These are phyloP conservation scores for Agraylea sexmaculata DNA, from an alignment of 1,140 invertebrate genomes.

Conservation along the genomic window DNA sequence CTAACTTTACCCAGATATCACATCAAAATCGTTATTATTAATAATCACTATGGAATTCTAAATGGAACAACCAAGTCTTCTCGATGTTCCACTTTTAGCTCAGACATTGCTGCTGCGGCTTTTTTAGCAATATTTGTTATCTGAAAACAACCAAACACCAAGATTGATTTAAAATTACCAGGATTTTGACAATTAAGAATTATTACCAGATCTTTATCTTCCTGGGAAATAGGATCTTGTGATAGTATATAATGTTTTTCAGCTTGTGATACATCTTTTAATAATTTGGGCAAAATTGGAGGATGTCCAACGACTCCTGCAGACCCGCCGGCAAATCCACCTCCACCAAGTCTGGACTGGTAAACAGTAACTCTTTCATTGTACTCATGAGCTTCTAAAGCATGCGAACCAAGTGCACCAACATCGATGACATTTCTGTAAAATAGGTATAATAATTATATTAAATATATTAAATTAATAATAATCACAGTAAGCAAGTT, in stretches of 20 bases:
- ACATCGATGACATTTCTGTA: conserved; percentile 79
- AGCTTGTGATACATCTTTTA: conserved; percentile 14
- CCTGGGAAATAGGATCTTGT: conserved; percentile 17
- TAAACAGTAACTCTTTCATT: conserved; percentile 62
- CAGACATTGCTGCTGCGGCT: conserved; percentile 53
- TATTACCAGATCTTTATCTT: conserved; percentile 18
- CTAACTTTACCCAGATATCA: no score
- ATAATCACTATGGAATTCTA: conserved; percentile 41
- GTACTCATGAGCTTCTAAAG: conserved; percentile 67
- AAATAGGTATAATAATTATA: conserved; percentile 20
- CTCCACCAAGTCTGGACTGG: conserved; percentile 40
- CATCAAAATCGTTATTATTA: no score
- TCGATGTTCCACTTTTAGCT: conserved; percentile 66
- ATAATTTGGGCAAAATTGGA: conserved; percentile 11
- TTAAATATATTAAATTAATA: conserved; percentile 9
- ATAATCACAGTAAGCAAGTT: conserved; percentile 6
- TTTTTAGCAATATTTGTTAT: conserved; percentile 51
- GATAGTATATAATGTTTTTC: conserved; percentile 13
- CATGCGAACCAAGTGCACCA: conserved; percentile 61
- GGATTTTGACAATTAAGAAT: background rate
- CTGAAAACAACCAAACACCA: conserved; percentile 34
- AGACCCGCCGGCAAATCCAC: background rate
- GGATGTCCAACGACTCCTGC: conserved; percentile 17
- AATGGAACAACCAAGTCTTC: conserved; percentile 73
- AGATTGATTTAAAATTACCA: background rate